Conservation (phyloP, 2,888 invertebrate genomes). For the Eupsilia transversa region DNA sequence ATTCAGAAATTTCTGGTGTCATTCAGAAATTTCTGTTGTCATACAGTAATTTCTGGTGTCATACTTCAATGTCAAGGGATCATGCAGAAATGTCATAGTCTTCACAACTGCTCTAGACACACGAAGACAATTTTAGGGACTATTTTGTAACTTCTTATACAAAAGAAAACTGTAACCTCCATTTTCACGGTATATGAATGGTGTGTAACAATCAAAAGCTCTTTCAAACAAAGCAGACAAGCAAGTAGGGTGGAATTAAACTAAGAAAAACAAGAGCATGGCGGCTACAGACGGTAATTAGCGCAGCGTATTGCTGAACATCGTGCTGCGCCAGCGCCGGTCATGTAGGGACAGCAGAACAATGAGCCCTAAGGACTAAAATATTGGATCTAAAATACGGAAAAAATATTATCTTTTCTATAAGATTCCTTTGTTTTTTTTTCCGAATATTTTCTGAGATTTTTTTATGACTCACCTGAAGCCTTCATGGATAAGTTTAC, state of each 20-base stretch:
- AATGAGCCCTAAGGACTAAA: background rate
- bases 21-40: background rate
- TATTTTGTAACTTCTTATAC: background rate
- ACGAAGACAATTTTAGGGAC: background rate
- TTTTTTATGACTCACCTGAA: too few relatives aligned
- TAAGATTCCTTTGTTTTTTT: too few relatives aligned
- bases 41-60: background rate
- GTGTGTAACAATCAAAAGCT: background rate
- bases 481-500: too few relatives aligned
- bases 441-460: too few relatives aligned
- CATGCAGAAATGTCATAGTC: too few relatives aligned
- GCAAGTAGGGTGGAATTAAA: slow-evolving; percentile 5
- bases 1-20: background rate
- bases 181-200: background rate
- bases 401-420: too few relatives aligned
- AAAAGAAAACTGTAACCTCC: background rate
- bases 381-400: background rate
- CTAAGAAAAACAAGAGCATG: slow-evolving; percentile 47
- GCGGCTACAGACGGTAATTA: slow-evolving; percentile 61
- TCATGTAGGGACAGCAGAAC: slow-evolving; percentile 33
- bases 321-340: slow-evolving; percentile 54
- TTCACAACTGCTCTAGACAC: background rate
- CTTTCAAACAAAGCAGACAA: background rate
- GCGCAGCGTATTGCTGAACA: slow-evolving; percentile 60
- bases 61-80: background rate